Evolutionary conservation across 1,140 invertebrate genomes (phyloP).

Genomic region (Drosophila azteca): DNA sequence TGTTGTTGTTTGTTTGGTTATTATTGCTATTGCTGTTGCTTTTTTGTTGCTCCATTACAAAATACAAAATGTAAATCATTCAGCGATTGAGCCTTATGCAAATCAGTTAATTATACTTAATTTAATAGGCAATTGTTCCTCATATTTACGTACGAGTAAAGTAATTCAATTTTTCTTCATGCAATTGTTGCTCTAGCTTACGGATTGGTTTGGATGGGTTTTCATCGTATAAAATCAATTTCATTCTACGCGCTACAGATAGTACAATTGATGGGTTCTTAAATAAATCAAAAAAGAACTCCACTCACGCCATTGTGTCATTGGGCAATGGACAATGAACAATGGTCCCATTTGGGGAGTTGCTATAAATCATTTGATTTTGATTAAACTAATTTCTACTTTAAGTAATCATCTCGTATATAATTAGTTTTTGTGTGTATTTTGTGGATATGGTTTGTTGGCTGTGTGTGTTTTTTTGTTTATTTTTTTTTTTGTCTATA

Average conservation of each 20-base stretch:
- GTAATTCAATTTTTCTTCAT: slow-evolving; percentile 45
- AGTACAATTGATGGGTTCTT: slow-evolving; percentile 30
- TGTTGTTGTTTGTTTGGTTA: slow-evolving; percentile 38
- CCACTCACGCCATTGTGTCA: no score
- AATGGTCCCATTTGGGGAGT: slow-evolving; percentile 55
- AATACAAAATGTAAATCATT: slow-evolving; percentile 68
- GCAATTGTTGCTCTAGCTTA: slow-evolving; percentile 64
- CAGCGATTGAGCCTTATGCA: slow-evolving; percentile 67
- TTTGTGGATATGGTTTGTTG: slow-evolving; percentile 44
- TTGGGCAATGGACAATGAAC: slow-evolving; percentile 30
- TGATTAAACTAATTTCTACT: slow-evolving; percentile 67
- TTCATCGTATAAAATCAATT: slow-evolving; percentile 63
- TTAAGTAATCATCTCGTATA: slow-evolving; percentile 73
- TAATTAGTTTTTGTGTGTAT: slow-evolving; percentile 47
- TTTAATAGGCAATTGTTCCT: slow-evolving; percentile 66
- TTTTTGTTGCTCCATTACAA: slow-evolving; percentile 40
- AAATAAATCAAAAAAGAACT: no score
- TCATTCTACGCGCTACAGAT: slow-evolving; percentile 43
- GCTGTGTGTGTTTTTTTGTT: slow-evolving; percentile 19
- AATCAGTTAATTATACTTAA: slow-evolving; percentile 67
- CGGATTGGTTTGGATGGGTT: slow-evolving; percentile 48
- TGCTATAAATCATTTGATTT: slow-evolving; percentile 55
- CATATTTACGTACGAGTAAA: slow-evolving; percentile 51
- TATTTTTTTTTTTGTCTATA: slow-evolving; percentile 3
- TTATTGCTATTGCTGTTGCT: slow-evolving; percentile 33